Evolutionary conservation across 2,113 vertebrate genomes (phyloP).

Genomic region (Pteruthius melanotis): DNA sequence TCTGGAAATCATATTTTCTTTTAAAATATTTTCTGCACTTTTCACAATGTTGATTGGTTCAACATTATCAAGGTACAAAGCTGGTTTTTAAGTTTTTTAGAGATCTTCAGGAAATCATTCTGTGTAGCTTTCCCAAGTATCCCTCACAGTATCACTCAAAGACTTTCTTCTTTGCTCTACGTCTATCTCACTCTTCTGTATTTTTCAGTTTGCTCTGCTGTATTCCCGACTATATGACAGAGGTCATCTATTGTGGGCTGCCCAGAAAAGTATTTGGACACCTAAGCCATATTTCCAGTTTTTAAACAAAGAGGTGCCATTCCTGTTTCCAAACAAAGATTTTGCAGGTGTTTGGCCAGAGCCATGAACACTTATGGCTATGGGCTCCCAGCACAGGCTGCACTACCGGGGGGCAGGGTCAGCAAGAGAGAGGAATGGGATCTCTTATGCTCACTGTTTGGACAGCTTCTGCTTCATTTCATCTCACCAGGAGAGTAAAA

Average conservation of each 20-base stretch:
- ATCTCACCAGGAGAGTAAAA: neutral
- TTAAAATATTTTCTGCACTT: neutral
- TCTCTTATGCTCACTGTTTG: accelerated
- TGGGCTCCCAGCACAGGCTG: neutral
- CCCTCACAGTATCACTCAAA: neutral
- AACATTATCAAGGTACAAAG: neutral
- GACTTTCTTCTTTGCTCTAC: neutral
- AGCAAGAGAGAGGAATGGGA: neutral
- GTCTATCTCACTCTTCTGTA: no score
- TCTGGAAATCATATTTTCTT: neutral
- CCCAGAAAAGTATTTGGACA: neutral
- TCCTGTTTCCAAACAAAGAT: neutral
- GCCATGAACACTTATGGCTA: accelerated
- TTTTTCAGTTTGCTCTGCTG: neutral
- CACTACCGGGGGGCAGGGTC: accelerated
- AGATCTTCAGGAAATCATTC: neutral
- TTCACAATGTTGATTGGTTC: neutral
- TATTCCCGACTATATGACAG: neutral
- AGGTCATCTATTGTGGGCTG: neutral
- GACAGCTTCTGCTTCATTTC: neutral
- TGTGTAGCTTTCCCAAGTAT: neutral
- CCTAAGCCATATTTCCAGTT: neutral
- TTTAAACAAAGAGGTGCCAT: neutral
- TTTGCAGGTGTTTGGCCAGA: neutral
- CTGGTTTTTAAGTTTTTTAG: neutral